A percentile compares a stretch with the other conserved stretches of the same genome.
phyloP scores from a whole-genome alignment of 2,797 vertebrate genomes.

The Hydrophis major region DNA sequence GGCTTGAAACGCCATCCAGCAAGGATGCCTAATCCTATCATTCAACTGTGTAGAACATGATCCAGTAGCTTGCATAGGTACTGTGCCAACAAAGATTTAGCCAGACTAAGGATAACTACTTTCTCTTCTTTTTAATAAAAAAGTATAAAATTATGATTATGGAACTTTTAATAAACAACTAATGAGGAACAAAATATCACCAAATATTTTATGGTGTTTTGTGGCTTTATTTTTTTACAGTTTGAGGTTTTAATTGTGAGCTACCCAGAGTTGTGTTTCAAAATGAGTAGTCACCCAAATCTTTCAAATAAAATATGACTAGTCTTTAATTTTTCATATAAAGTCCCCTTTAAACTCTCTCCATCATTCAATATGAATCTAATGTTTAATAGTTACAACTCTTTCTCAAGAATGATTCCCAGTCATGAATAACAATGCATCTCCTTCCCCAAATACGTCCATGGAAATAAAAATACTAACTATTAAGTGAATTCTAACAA shows the following conservation, averaged over 20 bases:
- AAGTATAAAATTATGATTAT: not conserved
- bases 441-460: not conserved
- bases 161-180: not conserved
- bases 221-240: not conserved
- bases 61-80: not conserved
- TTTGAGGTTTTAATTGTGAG: not conserved
- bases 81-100: not conserved
- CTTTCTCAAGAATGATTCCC: not conserved
- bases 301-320: not conserved
- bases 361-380: not conserved
- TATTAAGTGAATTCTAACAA: not conserved
- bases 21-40: not conserved
- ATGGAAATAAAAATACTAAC: not conserved
- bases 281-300: not conserved
- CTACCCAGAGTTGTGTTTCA: not conserved
- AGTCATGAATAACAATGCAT: not conserved
- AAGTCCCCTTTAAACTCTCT: not conserved
- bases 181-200: not conserved
- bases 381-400: not conserved
- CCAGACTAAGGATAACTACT: not conserved
- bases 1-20: not conserved
- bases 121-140: not conserved
- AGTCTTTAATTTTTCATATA: not conserved
- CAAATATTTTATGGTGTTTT: not conserved
- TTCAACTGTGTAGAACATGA: not conserved